Conservation (phyloP, 2,797 vertebrate genomes). For the Falco berigora region DNA sequence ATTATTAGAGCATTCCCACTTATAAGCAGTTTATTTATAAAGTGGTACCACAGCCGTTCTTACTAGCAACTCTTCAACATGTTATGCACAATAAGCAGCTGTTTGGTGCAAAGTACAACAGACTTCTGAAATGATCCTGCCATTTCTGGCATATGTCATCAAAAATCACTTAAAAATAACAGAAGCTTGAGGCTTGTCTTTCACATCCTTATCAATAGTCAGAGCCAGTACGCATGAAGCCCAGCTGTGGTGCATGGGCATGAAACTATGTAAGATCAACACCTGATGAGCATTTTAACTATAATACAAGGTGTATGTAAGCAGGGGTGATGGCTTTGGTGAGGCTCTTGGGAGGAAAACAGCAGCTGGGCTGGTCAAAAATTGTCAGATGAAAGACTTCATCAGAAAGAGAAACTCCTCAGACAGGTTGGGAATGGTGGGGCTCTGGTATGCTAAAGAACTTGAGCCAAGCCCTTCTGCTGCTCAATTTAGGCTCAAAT, state of each 20-base stretch:
- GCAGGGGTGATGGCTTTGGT: fast-evolving
- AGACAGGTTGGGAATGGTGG: neutral
- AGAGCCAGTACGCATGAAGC: neutral
- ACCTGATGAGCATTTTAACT: neutral
- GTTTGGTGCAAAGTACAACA: neutral
- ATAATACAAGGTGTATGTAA: neutral
- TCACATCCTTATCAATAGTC: neutral
- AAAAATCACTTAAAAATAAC: neutral
- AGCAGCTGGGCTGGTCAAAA: neutral
- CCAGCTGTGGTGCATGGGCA: neutral
- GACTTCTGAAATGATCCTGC: neutral
- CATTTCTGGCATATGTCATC: neutral
- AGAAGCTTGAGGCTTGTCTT: neutral
- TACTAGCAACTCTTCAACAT: fast-evolving
- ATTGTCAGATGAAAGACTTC: neutral
- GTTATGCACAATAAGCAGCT: neutral
- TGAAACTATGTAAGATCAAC: neutral
- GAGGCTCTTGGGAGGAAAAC: fast-evolving
- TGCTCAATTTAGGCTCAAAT: neutral
- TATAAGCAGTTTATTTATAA: neutral
- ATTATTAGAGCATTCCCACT: neutral
- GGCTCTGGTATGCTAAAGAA: neutral
- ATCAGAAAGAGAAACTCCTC: neutral
- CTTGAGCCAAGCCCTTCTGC: neutral
- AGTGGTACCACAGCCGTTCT: neutral